Percentiles rank a stretch among this genome's conserved stretches.
phyloP scores from a whole-genome alignment of 2,888 invertebrate species.

The Xylota sylvarum region DNA sequence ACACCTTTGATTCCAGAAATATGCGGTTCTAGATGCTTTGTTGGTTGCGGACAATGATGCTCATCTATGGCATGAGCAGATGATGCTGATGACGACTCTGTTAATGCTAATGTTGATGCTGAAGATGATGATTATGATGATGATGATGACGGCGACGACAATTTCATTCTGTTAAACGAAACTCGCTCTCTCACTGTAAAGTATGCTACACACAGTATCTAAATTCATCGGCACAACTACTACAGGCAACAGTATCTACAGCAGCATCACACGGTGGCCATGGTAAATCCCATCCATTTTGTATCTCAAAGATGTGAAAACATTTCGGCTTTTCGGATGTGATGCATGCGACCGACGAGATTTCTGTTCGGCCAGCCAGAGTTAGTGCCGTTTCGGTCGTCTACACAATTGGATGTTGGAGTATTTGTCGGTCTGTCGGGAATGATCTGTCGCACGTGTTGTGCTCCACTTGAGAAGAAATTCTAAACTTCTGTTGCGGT shows the following conservation, averaged over 20 bases:
- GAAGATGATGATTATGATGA: conserved; percentile 11
- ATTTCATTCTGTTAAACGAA: conserved; percentile 32
- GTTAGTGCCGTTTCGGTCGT: conserved; percentile 76
- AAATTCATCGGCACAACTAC: not conserved
- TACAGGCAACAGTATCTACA: conserved; percentile 31
- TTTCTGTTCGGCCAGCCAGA: conserved; percentile 50
- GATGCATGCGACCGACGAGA: conserved; percentile 58
- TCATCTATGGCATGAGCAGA: conserved; percentile 5
- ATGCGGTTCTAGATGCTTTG: conserved; percentile 40
- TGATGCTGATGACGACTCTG: conserved; percentile 4
- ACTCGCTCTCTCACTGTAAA: conserved; percentile 24
- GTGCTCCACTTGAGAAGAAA: conserved; percentile 18
- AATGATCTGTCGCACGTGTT: conserved; percentile 71
- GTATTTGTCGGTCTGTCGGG: conserved; percentile 71
- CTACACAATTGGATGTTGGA: conserved; percentile 73
- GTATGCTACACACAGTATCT: not conserved
- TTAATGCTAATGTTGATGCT: conserved; percentile 31
- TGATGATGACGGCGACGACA: not conserved
- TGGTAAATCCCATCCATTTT: conserved; percentile 59
- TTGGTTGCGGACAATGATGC: conserved; percentile 41
- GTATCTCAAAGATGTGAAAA: conserved; percentile 66
- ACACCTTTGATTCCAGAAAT: conserved; percentile 29
- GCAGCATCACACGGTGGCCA: conserved; percentile 16
- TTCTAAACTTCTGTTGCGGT: conserved; percentile 2
- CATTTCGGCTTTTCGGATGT: conserved; percentile 55